phyloP scores from a whole-genome alignment of 1,140 invertebrate species.

The Neelides sp. region DNA sequence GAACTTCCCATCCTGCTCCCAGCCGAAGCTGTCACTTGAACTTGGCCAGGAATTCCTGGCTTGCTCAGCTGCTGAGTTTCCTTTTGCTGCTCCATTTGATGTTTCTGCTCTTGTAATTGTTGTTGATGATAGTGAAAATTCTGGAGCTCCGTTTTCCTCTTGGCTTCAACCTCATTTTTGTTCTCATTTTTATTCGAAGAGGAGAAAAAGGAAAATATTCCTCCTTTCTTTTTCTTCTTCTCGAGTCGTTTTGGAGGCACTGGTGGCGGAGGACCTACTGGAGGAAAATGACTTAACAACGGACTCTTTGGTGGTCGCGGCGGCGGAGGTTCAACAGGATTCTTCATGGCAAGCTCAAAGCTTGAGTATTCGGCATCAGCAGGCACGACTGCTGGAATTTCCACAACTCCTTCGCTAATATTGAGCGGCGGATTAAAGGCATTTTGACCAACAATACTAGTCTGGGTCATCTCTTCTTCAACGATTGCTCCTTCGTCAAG shows the following conservation, averaged over 20 bases:
- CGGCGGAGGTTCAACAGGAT: conserved; percentile 49
- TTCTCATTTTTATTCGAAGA: conserved; percentile 1
- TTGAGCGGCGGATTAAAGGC: conserved; percentile 33
- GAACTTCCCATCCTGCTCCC: too few relatives aligned
- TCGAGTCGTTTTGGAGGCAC: conserved; percentile 62
- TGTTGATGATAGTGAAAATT: conserved; percentile 1
- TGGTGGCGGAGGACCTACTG: conserved; percentile 54
- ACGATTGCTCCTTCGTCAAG: neutral
- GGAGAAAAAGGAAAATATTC: neutral
- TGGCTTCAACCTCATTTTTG: neutral
- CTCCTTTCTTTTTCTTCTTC: conserved; percentile 40
- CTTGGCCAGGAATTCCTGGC: too few relatives aligned
- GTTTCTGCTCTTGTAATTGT: conserved; percentile 1
- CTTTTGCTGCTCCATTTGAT: neutral
- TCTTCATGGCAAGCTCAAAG: conserved; percentile 71
- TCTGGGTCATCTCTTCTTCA: neutral
- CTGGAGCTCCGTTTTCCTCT: neutral
- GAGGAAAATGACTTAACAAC: conserved; percentile 34
- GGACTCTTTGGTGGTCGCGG: conserved; percentile 38
- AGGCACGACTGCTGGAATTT: conserved; percentile 46
- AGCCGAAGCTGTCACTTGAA: too few relatives aligned
- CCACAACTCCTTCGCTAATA: conserved; percentile 33
- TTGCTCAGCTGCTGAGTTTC: too few relatives aligned
- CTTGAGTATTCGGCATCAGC: conserved; percentile 67
- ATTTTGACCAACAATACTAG: neutral